These are phyloP conservation scores for Ptyas mucosa DNA, from an alignment of 2,113 vertebrate genomes.

Conservation along the genomic window DNA sequence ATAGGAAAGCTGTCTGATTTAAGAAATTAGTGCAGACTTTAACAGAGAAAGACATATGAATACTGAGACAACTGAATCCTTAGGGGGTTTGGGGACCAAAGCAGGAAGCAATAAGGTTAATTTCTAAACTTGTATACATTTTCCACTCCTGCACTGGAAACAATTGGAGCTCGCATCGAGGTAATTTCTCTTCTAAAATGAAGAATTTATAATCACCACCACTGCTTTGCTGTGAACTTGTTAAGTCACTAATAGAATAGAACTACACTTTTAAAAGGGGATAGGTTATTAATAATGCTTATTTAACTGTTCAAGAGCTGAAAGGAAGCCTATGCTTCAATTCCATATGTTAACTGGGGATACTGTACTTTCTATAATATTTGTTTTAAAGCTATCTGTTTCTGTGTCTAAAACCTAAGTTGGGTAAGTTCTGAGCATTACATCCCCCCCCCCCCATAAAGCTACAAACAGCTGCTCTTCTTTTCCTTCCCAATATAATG, in stretches of 20 bases:
- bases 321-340: neutral
- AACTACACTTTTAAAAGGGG: constrained; percentile 1
- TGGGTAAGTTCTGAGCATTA: neutral
- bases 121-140: constrained; percentile 27
- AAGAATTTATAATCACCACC: constrained; percentile 22
- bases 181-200: constrained; percentile 16
- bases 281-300: constrained; percentile 9
- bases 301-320: neutral
- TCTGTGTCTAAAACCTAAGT: neutral
- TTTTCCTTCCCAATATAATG: neutral
- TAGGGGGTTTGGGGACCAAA: constrained; percentile 10
- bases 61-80: constrained; percentile 13
- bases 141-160: neutral
- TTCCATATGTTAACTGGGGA: neutral
- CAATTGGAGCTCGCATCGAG: neutral
- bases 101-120: constrained; percentile 23
- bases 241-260: neutral
- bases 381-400: neutral
- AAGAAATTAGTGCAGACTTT: constrained; percentile 37
- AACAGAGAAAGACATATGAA: constrained; percentile 34
- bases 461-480: neutral
- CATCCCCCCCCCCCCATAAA: neutral
- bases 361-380: neutral
- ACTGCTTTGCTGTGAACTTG: constrained; percentile 13
- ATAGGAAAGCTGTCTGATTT: constrained; percentile 36